Evolutionary conservation across 2,113 vertebrate genomes (phyloP), one percentile per base, ranked within the genome.

Genomic region (Patagioenas fasciata): DNA sequence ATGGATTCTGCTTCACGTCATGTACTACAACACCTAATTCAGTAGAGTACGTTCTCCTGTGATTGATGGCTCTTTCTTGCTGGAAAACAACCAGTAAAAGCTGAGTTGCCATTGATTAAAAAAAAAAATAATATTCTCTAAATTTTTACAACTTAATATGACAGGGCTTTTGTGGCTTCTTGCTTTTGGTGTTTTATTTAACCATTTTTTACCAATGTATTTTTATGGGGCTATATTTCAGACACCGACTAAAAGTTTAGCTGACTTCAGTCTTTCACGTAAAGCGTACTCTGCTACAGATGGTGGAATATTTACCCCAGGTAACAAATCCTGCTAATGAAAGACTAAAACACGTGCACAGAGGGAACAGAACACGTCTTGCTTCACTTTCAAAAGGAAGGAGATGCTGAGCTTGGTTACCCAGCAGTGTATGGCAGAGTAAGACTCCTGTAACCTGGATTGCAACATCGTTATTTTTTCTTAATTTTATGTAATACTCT

Each of bases 141-240:
- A 26, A 0, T 54, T 91, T 90, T 91, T 91, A 28, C 70, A 70
- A 72, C 21, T 36, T 42, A 40, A 13, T 83, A 36, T 61, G 23
- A 64, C 5, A 4, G 11, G 10, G 34, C 57, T 24, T 94, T 81
- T 77, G 60, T 91, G 60, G 44, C 32, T 72, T 93, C 80, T 95
- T 86, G 78, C 78, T 91, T 70, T 29, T 67, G 36, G 16, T 65
- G 38, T 60, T 91, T 94, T 78, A 85, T 69, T 72, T 74, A 77
- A 44, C 29, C 10, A 0, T 29, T 67, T 85, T 70, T 5, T 0
- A 0, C n/a, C 15, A 5, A 3, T 2, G 0, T 66, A 21, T 69
- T 72, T 87, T 26, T 74, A 21, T 40, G 10, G 38, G 48, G 18
- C 53, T 65, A 2, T 87, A 65, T 89, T 89, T 86, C 64, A 81